Conservation (phyloP, 2,888 invertebrate genomes). For the Drosophila melanosoma region DNA sequence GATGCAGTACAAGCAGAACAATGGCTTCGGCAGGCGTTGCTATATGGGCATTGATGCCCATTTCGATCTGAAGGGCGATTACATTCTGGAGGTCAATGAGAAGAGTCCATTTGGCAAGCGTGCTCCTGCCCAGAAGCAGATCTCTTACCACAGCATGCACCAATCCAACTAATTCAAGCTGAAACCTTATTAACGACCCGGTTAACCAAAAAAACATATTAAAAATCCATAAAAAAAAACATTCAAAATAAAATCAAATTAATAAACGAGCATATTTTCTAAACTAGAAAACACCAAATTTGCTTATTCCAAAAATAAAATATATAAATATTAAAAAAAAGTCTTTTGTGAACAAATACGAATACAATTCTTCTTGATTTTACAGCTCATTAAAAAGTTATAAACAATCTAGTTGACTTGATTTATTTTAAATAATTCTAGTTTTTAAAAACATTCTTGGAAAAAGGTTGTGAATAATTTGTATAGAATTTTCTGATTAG, state of each 20-base stretch:
- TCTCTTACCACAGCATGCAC: constrained; percentile 66
- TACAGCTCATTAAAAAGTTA: background rate
- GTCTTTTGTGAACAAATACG: background rate
- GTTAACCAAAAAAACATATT: background rate
- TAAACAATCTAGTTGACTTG: background rate
- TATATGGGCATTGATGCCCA: constrained; percentile 82
- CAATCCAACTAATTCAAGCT: constrained; percentile 30
- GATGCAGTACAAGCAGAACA: constrained; percentile 76
- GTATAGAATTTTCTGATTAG: background rate
- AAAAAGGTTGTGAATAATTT: background rate
- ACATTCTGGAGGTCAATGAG: constrained; percentile 81
- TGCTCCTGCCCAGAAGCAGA: constrained; percentile 73
- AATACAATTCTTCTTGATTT: background rate
- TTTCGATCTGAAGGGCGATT: constrained; percentile 80
- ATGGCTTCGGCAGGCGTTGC: constrained; percentile 76
- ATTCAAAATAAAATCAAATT: constrained; percentile 5
- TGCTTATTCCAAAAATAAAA: background rate
- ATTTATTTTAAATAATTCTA: background rate
- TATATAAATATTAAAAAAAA: background rate
- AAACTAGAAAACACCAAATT: background rate
- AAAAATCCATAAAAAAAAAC: constrained; percentile 1
- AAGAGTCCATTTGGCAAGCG: constrained; percentile 82
- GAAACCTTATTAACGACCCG: background rate
- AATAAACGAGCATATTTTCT: constrained; percentile 43
- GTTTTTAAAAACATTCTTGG: background rate